Base-by-base conservation (phyloP, 37 sponge, comb jelly and placozoan species). In the Ianthella basta region DNA sequence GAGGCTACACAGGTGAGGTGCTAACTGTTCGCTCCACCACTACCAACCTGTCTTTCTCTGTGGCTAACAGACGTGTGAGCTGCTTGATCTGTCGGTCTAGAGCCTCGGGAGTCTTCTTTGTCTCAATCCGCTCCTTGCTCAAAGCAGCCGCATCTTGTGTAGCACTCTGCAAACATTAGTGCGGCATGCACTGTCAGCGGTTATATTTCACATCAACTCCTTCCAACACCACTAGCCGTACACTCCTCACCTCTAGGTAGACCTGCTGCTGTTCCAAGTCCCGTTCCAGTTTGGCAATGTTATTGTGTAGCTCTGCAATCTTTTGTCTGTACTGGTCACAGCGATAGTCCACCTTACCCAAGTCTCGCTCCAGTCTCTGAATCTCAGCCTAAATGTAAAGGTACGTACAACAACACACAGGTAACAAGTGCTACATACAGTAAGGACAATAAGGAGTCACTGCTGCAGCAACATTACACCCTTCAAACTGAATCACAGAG, bases 1-100 rank as follows among this genome's bases (percentile, higher is more conserved):
- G n/a, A n/a, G n/a, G n/a, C n/a, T n/a, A n/a, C n/a, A n/a, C n/a
- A n/a, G n/a, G n/a, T n/a, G n/a, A n/a, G n/a, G n/a, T n/a, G n/a
- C n/a, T n/a, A n/a, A n/a, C n/a, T n/a, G n/a, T n/a, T n/a, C n/a
- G n/a, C n/a, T n/a, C n/a, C 78, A 41, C 54, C 40, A 41, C n/a
- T 30, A 41, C 78, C 1, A 19, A 75, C 78, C 78, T 50, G 54
- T 75, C 78, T 41, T 24, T 39, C 54, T 75, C 78, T 25, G 23
- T 32, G 39, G 78, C 78, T 20, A 75, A 24, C 16, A 75, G 32
- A 21, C 44, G 15, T 3, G 20, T 37, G 23, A 75, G 5, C 54
- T 75, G 78, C 53, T 75, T 75, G 37, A 95, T 95, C 89, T 95
- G 92, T 21, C 81, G 38, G 64, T 85, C 81, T 29, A 95, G 82